Conservation (phyloP, 2,113 vertebrate genomes). For the Pavo muticus region DNA sequence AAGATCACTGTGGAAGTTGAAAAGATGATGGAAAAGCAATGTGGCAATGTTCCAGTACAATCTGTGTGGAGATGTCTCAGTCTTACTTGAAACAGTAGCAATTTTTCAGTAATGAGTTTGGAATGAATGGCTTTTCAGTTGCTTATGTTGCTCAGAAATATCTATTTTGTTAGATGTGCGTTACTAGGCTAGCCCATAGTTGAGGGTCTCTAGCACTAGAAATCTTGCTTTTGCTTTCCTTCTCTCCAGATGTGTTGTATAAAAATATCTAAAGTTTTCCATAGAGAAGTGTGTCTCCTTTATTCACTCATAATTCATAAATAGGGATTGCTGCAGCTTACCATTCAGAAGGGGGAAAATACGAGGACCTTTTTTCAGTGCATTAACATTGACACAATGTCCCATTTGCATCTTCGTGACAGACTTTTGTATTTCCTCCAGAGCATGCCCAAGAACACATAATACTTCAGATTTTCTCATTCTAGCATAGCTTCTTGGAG, state of each 20-base stretch:
- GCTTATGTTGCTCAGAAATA: not conserved
- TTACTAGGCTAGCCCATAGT: not conserved
- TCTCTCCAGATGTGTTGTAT: not conserved
- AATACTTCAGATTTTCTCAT: conserved; percentile 5
- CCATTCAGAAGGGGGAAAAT: not conserved
- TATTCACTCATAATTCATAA: not conserved
- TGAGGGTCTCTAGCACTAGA: not conserved
- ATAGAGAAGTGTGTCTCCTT: not conserved
- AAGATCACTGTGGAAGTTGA: not conserved
- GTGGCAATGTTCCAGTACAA: not conserved
- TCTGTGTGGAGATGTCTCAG: not conserved
- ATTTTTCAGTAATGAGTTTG: not conserved
- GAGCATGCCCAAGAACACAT: not conserved
- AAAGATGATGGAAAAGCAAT: not conserved
- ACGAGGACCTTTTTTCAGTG: not conserved
- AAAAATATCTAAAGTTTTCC: not conserved
- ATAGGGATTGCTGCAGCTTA: not conserved
- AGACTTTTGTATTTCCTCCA: not conserved
- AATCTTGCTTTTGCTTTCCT: not conserved
- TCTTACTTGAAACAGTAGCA: not conserved
- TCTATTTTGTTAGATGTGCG: not conserved
- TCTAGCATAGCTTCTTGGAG: conserved; percentile 1
- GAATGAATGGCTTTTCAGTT: not conserved
- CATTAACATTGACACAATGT: not conserved
- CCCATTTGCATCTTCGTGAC: not conserved